Base-by-base conservation (phyloP, 2,888 invertebrate genomes). In the Capitulum mitella region DNA sequence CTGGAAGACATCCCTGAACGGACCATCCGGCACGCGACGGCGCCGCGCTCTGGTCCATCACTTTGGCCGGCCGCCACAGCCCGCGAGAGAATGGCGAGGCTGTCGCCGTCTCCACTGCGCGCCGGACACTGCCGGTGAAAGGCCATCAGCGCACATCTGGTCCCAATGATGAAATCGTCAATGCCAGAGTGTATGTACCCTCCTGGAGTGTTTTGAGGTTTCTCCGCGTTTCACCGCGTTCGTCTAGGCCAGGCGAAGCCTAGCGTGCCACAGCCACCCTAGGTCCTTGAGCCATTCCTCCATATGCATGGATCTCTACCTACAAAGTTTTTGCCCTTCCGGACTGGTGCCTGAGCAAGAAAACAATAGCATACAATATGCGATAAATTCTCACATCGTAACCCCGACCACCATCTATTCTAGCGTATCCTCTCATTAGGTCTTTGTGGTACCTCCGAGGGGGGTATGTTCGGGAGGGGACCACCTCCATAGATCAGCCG, bases 301-400 rank as follows among this genome's bases (percentile, higher is more conserved):
- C 64, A 64, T 64, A 64, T 64, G 34, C 34, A 16, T 32, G 64
- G 19, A 64, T n/a, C 51, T 64, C 34, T 32, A 6, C 64, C 64
- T 16, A 19, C 19, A 5, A 5, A 3, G 5, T 64, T 64, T 64
- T 64, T 64, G 19, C 29, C 34, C 19, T 34, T 34, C 12, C 34
- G 16, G 19, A 43, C 6, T 19, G 19, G 34, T 29, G 19, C 64
- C 64, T 19, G 64, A 19, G 34, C 32, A 34, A 8, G 34, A 32
- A 51, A 64, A 64, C 64, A 64, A 34, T 34, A 29, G 64, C 5
- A 14, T 64, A 64, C 64, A 64, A 64, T 64, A 34, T 64, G 34
- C 34, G 19, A 34, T 64, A 64, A 64, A 64, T 64, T 64, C 64
- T 64, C 64, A 64, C 64, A 29, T 64, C 64, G 64, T 64, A 64